Evolutionary conservation across 2,113 vertebrate genomes (phyloP).

Genomic region (Callocephalon fimbriatum): DNA sequence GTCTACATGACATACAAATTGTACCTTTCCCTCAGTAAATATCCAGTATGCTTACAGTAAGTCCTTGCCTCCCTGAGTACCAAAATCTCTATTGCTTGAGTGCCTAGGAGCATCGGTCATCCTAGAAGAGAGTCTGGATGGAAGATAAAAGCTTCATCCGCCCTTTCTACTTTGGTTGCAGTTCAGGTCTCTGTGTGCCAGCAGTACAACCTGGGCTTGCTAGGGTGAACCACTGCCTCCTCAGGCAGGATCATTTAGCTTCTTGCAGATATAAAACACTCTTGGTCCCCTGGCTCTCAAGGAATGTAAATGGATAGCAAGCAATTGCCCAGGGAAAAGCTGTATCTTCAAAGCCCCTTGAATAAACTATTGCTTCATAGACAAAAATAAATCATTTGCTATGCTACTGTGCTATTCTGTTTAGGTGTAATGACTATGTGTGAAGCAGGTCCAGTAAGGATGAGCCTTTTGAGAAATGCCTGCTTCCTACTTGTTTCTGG

Average conservation of each 20-base stretch:
- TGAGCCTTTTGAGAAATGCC: not conserved
- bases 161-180: not conserved
- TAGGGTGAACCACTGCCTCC: not conserved
- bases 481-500: not conserved
- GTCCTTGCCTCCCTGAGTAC: not conserved
- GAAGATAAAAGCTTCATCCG: not conserved
- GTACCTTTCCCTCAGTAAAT: not conserved
- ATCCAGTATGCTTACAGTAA: not conserved
- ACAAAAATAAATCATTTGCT: not conserved
- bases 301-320: not conserved
- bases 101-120: not conserved
- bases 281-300: not conserved
- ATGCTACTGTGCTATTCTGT: fast-evolving
- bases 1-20: not conserved
- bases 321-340: not conserved
- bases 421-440: not conserved
- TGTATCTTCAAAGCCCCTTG: not conserved
- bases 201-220: not conserved
- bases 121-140: not conserved
- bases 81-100: not conserved
- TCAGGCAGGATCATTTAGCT: not conserved
- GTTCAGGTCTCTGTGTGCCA: not conserved
- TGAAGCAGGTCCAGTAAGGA: not conserved
- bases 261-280: not conserved
- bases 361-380: not conserved